Base-by-base conservation (phyloP, 2,797 vertebrate genomes). In the Poeciliopsis paucimaculata region DNA sequence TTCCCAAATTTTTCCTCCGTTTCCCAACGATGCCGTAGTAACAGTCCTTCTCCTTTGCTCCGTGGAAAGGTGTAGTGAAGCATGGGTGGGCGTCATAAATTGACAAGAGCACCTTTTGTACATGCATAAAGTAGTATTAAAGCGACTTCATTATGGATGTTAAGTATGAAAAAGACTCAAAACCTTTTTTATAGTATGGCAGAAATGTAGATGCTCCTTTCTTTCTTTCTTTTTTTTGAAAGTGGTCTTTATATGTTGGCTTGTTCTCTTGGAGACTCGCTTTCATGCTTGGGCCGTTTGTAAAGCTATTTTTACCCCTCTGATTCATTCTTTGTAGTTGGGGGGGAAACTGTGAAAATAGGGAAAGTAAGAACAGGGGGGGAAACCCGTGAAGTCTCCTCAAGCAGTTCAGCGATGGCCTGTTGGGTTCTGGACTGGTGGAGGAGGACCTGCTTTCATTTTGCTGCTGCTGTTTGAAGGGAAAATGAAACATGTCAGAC, bases 21-120 rank as follows among this genome's bases (percentile, higher is more conserved):
- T 90, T 91, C 87, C 89, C 84, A 77, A 91, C 92, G 93, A 94
- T 62, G 74, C 93, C 92, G 90, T 92, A 90, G 91, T 93, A 92
- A 92, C 92, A 71, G 75, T 82, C 28, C 77, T 84, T 53, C 51
- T 83, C 76, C 15, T 72, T 26, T 73, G 70, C 76, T 46, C 80
- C 70, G 43, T 73, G 73, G 87, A 85, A 87, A 80, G 83, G 74
- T 78, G 26, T 46, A 39, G 68, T 82, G 77, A 71, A 77, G 79
- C 86, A 70, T 73, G 73, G 85, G 84, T 87, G 88, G 86, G 84
- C 77, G 66, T 82, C 82, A 64, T 72, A 85, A 76, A 74, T 70
- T 75, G 75, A 81, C 82, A 72, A 68, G 78, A 76, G 31, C 43
- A 60, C 18, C 82, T 86, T 74, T 53, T 70, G 75, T 83, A 70